These are phyloP conservation scores for Calameuta filiformis DNA, from an alignment of 2,888 invertebrate genomes.

Conservation along the genomic window DNA sequence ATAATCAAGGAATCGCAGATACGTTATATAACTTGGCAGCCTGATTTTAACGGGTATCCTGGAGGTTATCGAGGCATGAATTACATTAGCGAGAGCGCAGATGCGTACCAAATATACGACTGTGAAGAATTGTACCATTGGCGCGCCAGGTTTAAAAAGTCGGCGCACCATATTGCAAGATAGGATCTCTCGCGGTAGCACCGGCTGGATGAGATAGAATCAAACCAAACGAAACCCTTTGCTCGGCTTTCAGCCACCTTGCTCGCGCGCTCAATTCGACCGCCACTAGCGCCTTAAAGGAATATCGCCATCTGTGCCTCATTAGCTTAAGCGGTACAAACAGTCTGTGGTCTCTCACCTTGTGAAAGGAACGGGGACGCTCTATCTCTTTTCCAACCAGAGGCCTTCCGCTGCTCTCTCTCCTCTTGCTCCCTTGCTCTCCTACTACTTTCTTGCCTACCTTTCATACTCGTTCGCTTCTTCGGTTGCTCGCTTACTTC, in stretches of 20 bases:
- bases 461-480: not conserved
- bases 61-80: not conserved
- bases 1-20: not conserved
- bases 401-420: not conserved
- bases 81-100: not conserved
- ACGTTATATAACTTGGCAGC: not conserved
- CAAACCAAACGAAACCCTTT: conserved; percentile 39
- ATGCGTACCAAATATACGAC: not conserved
- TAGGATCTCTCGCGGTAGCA: conserved; percentile 44
- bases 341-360: conserved; percentile 42
- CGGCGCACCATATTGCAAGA: conserved; percentile 13
- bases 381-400: not conserved
- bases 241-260: conserved; percentile 49
- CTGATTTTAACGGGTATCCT: not conserved
- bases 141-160: not conserved
- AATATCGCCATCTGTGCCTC: conserved; percentile 59
- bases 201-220: conserved; percentile 56
- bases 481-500: not conserved
- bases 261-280: conserved; percentile 30
- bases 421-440: not conserved
- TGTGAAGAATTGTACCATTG: not conserved
- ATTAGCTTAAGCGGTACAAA: conserved; percentile 64
- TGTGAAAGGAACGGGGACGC: conserved; percentile 30
- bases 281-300: conserved; percentile 35
- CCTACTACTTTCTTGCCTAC: not conserved